Percentiles rank a stretch among this genome's conserved stretches.
Conservation (phyloP, 2,888 invertebrate genomes). For the Tetragonisca angustula region DNA sequence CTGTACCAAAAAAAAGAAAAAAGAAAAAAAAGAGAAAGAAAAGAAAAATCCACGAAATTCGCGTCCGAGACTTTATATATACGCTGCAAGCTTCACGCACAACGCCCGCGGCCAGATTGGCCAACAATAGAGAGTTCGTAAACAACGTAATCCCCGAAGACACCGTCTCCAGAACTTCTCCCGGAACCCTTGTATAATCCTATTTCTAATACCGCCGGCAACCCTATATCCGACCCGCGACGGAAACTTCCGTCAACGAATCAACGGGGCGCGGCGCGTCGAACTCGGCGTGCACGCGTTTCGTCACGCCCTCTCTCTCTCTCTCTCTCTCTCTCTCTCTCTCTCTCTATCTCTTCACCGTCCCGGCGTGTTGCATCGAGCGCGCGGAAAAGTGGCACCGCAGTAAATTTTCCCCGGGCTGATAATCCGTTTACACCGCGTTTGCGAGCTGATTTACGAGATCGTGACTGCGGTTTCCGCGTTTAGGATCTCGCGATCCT, state of each 20-base stretch:
- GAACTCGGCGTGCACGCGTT: background rate
- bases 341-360: too few species aligned
- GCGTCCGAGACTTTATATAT: background rate
- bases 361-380: background rate
- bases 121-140: constrained; percentile 9
- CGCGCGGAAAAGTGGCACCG: constrained; percentile 26
- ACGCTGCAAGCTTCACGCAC: background rate
- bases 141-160: constrained; percentile 12
- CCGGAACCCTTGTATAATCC: background rate
- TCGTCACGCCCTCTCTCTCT: background rate
- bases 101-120: background rate
- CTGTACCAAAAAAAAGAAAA: too few species aligned
- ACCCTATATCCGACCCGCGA: background rate
- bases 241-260: constrained; percentile 6
- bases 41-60: too few species aligned
- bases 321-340: too few species aligned
- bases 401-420: constrained; percentile 65
- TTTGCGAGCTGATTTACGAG: constrained; percentile 62
- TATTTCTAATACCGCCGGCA: constrained; percentile 13
- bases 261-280: background rate
- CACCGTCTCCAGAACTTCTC: constrained; percentile 8
- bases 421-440: constrained; percentile 69
- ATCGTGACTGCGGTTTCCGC: constrained; percentile 58
- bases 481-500: constrained; percentile 47
- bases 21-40: too few species aligned